Base-by-base conservation (phyloP, 2,113 vertebrate species). In the Rhinogobius similis region DNA sequence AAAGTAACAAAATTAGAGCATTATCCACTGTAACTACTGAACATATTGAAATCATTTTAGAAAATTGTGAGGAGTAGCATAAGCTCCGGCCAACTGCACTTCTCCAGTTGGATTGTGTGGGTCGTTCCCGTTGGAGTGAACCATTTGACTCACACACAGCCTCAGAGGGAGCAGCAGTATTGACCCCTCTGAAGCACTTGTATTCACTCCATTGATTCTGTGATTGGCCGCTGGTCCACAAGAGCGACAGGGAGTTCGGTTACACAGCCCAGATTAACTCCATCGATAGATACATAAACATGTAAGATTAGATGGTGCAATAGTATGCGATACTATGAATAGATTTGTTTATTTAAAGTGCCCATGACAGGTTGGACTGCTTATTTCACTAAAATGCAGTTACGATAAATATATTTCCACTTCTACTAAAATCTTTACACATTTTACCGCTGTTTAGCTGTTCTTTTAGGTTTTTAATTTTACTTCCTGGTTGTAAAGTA, bases 201-300 rank as follows among this genome's bases (percentile, higher is more conserved):
- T 26, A 55, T 26, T 55, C 52, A 26, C 52, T 13, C 52, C 52
- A 55, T 55, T 55, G 52, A 55, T 26, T 55, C 52, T 55, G 52
- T 55, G 52, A 55, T 55, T 11, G 23, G 52, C 52, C 11, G 52
- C 52, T 26, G 23, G 52, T 24, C 12, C 23, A 24, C 0, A 23
- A 24, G 10, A 6, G 11, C 23, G 10, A 13, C 52, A 14, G 23
- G 12, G 52, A 55, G 52, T 55, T 55, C 1, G 52, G 52, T 55
- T 55, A 26, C 52, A 55, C 23, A 26, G 23, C 23, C 52, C 52
- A 55, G 52, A 24, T 55, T n/a, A 55, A 24, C 52, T 55, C 21
- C 23, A 24, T 55, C 52, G 52, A 24, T 23, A 55, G 23, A 55
- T 14, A 24, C 23, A 24, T 55, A 55, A 55, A 55, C 23, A 26